Conservation (phyloP, 2,113 vertebrate genomes). For the Mionectes macconnelli region DNA sequence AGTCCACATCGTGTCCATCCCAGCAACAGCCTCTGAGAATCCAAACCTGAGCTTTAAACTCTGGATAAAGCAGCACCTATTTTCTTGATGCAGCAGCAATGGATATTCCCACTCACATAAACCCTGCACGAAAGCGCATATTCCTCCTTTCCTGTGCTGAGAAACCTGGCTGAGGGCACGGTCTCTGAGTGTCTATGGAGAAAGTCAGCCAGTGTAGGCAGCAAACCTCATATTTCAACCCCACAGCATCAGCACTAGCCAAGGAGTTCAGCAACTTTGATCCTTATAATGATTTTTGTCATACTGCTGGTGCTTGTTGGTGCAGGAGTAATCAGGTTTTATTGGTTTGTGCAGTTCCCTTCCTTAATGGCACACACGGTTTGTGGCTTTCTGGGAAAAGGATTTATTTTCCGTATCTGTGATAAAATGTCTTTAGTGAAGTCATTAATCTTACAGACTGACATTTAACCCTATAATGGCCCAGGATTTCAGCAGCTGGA, state of each 20-base stretch:
- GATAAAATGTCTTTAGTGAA: slow-evolving; percentile 17
- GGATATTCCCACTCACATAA: neutral
- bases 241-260: accelerated
- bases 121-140: neutral
- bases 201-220: neutral
- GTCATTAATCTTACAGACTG: slow-evolving; percentile 25
- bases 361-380: neutral
- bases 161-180: neutral
- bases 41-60: slow-evolving; percentile 21
- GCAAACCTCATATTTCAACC: neutral
- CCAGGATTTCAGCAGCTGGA: neutral
- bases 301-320: neutral
- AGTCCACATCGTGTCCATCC: neutral
- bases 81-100: neutral
- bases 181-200: neutral
- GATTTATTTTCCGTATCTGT: slow-evolving; percentile 19
- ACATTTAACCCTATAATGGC: neutral
- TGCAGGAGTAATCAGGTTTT: neutral
- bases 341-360: neutral
- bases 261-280: neutral
- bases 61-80: neutral
- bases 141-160: neutral
- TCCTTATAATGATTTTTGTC: slow-evolving; percentile 10
- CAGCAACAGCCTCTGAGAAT: neutral
- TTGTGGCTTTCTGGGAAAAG: neutral